phyloP scores from a whole-genome alignment of 2,888 invertebrate species.

The Pycnomerus fuliginosus region DNA sequence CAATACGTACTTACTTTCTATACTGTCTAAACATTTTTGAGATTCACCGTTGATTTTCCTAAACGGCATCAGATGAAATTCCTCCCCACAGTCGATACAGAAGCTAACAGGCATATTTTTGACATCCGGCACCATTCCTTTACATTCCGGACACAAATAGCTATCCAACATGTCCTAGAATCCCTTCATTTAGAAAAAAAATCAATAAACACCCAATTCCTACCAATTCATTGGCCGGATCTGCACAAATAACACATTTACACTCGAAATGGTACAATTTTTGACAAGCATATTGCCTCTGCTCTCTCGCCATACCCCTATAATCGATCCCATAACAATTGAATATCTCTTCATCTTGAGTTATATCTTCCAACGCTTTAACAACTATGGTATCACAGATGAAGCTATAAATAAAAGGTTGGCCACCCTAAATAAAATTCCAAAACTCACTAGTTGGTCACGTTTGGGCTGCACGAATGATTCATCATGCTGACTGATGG shows the following conservation, averaged over 20 bases:
- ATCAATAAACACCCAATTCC: slow-evolving; percentile 2
- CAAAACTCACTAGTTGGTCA: slow-evolving; percentile 65
- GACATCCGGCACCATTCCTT: slow-evolving; percentile 40
- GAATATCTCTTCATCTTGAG: slow-evolving; percentile 68
- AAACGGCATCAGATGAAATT: slow-evolving; percentile 37
- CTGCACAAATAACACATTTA: slow-evolving; percentile 68
- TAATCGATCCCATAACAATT: slow-evolving; percentile 86
- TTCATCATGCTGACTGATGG: slow-evolving; percentile 89
- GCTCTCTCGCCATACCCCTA: slow-evolving; percentile 60
- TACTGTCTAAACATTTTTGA: slow-evolving; percentile 44
- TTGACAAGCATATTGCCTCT: slow-evolving; percentile 63
- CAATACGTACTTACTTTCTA: too few species aligned
- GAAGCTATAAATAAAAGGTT: slow-evolving; percentile 63
- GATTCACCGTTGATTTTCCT: slow-evolving; percentile 41
- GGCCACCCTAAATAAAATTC: too few species aligned
- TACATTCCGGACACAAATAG: slow-evolving; percentile 50
- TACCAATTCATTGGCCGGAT: slow-evolving; percentile 46
- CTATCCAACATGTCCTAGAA: slow-evolving; percentile 51
- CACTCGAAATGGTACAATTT: slow-evolving; percentile 80
- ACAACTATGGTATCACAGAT: slow-evolving; percentile 70
- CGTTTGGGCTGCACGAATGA: slow-evolving; percentile 86
- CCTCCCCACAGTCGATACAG: slow-evolving; percentile 37
- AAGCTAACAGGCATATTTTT: slow-evolving; percentile 45
- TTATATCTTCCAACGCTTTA: slow-evolving; percentile 65
- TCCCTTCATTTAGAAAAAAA: not conserved